Percentiles rank a stretch among this genome's conserved stretches.
phyloP scores from a whole-genome alignment of 2,888 invertebrate species.

The Nephrocerus scutellatus region DNA sequence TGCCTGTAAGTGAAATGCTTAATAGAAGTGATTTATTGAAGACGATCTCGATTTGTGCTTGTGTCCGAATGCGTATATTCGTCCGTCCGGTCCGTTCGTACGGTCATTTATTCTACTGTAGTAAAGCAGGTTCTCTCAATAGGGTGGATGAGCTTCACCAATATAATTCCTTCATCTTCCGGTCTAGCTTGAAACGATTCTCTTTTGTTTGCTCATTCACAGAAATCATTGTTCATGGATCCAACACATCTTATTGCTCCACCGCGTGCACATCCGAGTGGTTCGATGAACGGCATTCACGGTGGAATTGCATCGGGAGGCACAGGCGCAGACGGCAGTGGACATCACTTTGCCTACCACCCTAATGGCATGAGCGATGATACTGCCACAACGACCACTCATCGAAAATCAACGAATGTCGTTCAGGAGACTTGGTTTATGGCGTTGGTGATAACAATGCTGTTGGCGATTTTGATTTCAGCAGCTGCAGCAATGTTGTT shows the following conservation, averaged over 20 bases:
- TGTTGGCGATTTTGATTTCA: conserved; percentile 40
- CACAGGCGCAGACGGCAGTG: conserved; percentile 25
- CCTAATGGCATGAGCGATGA: conserved; percentile 37
- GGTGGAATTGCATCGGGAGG: conserved; percentile 24
- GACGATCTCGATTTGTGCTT: too few relatives aligned
- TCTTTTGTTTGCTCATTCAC: too few relatives aligned
- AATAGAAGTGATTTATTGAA: too few relatives aligned
- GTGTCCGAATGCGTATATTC: too few relatives aligned
- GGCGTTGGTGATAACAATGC: conserved; percentile 42
- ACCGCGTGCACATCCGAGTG: conserved; percentile 49
- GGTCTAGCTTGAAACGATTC: too few relatives aligned
- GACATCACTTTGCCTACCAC: conserved; percentile 36
- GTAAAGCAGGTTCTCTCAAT: too few relatives aligned
- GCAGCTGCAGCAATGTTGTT: conserved; percentile 44
- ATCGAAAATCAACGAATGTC: conserved; percentile 42
- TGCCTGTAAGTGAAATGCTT: conserved; percentile 53
- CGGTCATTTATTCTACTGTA: too few relatives aligned
- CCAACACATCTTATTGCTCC: conserved; percentile 46
- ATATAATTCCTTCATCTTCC: too few relatives aligned
- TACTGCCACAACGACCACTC: conserved; percentile 42
- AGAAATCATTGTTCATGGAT: conserved; percentile 48
- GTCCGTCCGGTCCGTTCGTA: too few relatives aligned
- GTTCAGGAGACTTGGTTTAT: conserved; percentile 47
- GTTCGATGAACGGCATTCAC: conserved; percentile 40
- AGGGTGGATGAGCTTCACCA: too few relatives aligned